These are phyloP conservation scores for Drosophila auraria DNA, from an alignment of 1,140 invertebrate genomes.

Conservation along the genomic window DNA sequence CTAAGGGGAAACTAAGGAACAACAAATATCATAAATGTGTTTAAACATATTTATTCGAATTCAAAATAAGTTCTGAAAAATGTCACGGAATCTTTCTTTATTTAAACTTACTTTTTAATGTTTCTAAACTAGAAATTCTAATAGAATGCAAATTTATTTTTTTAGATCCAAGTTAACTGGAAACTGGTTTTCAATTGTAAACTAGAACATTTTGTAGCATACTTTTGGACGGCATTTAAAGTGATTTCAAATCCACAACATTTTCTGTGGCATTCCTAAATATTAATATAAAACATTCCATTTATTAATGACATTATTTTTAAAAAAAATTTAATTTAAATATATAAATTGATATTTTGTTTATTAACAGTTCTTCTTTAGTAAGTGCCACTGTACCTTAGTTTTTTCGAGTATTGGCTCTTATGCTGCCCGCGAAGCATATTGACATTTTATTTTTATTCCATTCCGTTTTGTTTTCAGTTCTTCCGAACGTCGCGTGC, in stretches of 20 bases:
- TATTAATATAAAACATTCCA: neutral
- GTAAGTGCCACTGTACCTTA: neutral
- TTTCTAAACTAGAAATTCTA: too few species aligned
- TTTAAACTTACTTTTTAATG: too few species aligned
- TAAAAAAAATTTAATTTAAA: neutral
- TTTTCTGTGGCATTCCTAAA: neutral
- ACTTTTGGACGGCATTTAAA: too few species aligned
- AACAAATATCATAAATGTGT: too few species aligned
- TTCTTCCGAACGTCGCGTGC: slow-evolving; percentile 66
- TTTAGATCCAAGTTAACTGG: too few species aligned
- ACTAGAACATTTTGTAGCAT: too few species aligned
- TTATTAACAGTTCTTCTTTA: neutral
- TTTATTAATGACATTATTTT: neutral
- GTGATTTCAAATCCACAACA: too few species aligned
- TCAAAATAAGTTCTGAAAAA: too few species aligned
- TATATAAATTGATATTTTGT: neutral
- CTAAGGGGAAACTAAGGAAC: neutral
- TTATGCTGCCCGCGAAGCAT: slow-evolving; percentile 39
- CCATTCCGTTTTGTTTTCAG: slow-evolving; percentile 65
- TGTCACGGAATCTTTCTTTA: too few species aligned
- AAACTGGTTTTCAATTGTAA: too few species aligned
- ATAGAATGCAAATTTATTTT: too few species aligned
- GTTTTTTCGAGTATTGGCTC: slow-evolving; percentile 10
- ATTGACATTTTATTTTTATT: slow-evolving; percentile 47
- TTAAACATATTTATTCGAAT: too few species aligned